Conservation (phyloP, 2,888 invertebrate species). For the Leptinotarsa rubiginosa region DNA sequence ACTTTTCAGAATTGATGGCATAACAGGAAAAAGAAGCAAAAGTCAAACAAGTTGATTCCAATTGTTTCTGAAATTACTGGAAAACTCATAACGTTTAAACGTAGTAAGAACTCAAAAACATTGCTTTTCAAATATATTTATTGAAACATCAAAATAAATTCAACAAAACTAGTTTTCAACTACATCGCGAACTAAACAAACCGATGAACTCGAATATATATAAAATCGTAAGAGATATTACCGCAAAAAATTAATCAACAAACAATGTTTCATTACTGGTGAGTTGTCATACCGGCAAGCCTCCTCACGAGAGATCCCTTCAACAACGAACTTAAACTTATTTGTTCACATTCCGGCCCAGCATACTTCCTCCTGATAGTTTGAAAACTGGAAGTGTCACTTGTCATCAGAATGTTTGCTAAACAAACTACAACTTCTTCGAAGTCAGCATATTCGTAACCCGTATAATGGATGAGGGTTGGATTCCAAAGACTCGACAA, state of each 20-base stretch:
- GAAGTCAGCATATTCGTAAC: background rate
- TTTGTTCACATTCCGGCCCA: slow-evolving; percentile 71
- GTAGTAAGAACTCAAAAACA: too few species aligned
- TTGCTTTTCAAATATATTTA: too few species aligned
- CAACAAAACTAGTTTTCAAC: too few species aligned
- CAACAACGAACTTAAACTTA: slow-evolving; percentile 74
- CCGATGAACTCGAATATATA: too few species aligned
- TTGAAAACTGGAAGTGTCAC: slow-evolving; percentile 73
- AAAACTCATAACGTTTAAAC: too few species aligned
- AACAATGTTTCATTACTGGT: background rate
- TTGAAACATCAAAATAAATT: too few species aligned
- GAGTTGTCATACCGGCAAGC: slow-evolving; percentile 37
- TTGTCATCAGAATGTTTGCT: background rate
- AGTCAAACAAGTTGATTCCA: too few species aligned
- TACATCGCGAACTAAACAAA: too few species aligned
- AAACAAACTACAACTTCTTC: background rate
- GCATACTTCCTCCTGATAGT: slow-evolving; percentile 78
- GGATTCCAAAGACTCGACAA: background rate
- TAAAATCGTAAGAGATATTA: too few species aligned
- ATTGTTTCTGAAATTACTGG: too few species aligned
- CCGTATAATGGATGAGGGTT: background rate
- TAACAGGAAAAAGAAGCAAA: too few species aligned
- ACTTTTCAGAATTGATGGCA: too few species aligned
- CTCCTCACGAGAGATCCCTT: slow-evolving; percentile 64
- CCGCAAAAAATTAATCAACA: background rate